Evolutionary conservation across 1,140 invertebrate genomes (phyloP).

Genomic region (Helicoverpa zea): DNA sequence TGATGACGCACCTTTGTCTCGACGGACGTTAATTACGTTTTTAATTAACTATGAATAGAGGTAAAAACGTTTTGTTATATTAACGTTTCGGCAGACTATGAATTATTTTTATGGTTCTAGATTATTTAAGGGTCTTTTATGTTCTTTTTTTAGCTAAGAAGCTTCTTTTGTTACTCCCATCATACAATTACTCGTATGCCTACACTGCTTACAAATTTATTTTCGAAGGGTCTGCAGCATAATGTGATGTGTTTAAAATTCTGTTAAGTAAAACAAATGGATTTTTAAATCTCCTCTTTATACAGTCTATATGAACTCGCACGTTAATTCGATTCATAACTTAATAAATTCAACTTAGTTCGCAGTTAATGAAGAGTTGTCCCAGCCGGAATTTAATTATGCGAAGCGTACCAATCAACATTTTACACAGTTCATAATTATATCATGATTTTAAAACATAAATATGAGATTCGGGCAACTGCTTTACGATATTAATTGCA

Average conservation of each 20-base stretch:
- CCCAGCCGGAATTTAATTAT: slow-evolving; percentile 16
- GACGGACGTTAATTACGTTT: neutral
- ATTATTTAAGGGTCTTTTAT: too few species aligned
- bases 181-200: too few species aligned
- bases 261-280: too few species aligned
- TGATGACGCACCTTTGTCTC: neutral
- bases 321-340: neutral
- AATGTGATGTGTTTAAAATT: too few species aligned
- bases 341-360: neutral
- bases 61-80: neutral
- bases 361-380: slow-evolving; percentile 1
- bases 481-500: slow-evolving; percentile 36
- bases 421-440: slow-evolving; percentile 13
- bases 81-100: neutral
- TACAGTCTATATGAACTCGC: neutral
- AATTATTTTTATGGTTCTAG: too few species aligned
- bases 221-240: too few species aligned
- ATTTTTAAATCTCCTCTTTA: too few species aligned
- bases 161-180: neutral
- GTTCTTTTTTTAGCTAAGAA: neutral
- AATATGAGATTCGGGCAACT: slow-evolving; percentile 30
- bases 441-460: slow-evolving; percentile 36
- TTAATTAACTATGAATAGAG: neutral
- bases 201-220: too few species aligned
- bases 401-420: slow-evolving; percentile 24